Conservation (phyloP, 2,888 invertebrate genomes). For the Eristalis pertinax region DNA sequence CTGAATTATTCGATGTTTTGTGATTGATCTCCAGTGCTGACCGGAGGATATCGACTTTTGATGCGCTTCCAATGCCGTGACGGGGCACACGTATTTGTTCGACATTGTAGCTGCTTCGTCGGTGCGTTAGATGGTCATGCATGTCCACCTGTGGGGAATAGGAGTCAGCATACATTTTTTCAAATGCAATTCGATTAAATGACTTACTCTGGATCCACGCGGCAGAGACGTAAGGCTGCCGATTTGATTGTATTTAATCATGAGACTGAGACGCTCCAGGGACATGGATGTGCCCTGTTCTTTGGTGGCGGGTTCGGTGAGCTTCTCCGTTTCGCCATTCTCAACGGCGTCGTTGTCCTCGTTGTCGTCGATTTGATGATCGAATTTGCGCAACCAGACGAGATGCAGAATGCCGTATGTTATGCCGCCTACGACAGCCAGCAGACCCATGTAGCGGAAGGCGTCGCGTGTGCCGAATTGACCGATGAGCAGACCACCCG, state of each 20-base stretch:
- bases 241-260: conserved; percentile 89
- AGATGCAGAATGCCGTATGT: conserved; percentile 87
- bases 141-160: conserved; percentile 80
- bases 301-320: conserved; percentile 86
- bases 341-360: conserved; percentile 80
- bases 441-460: conserved; percentile 89
- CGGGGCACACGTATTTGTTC: conserved; percentile 79
- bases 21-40: conserved; percentile 88
- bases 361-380: conserved; percentile 80
- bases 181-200: not conserved
- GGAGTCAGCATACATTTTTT: not conserved
- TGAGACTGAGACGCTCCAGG: conserved; percentile 87
- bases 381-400: conserved; percentile 87
- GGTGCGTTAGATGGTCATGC: conserved; percentile 81
- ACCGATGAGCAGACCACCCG: conserved; percentile 89
- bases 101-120: conserved; percentile 81
- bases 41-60: conserved; percentile 85
- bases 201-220: conserved; percentile 83
- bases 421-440: conserved; percentile 87
- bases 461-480: conserved; percentile 89
- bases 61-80: conserved; percentile 81
- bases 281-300: conserved; percentile 88
- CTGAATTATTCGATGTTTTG: conserved; percentile 82
- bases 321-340: conserved; percentile 85
- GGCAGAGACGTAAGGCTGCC: conserved; percentile 89